Conservation (phyloP, 2,888 invertebrate genomes). For the Epicampocera succincta region DNA sequence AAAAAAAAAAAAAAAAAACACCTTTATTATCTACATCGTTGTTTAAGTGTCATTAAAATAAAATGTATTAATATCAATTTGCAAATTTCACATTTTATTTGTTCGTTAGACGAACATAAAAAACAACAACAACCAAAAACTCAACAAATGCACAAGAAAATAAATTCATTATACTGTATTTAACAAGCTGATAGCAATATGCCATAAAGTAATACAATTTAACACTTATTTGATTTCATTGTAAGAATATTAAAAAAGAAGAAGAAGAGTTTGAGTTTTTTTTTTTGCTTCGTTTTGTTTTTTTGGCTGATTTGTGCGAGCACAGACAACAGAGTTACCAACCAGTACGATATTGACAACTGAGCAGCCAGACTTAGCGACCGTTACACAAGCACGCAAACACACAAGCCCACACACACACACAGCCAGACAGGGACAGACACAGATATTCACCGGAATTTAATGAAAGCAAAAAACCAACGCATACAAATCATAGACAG, state of each 20-base stretch:
- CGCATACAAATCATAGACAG: conserved; percentile 15
- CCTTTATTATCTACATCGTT: conserved; percentile 67
- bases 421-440: conserved; percentile 5
- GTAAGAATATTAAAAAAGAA: conserved; percentile 20
- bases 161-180: conserved; percentile 25
- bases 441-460: too few relatives aligned
- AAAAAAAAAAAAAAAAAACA: conserved; percentile 6
- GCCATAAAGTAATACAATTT: conserved; percentile 69
- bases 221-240: conserved; percentile 69
- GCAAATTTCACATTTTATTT: conserved; percentile 39
- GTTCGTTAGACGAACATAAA: conserved; percentile 11
- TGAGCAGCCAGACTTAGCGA: conserved; percentile 12
- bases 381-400: too few relatives aligned
- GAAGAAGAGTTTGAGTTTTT: conserved; percentile 2
- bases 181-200: conserved; percentile 55
- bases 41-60: conserved; percentile 63
- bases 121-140: not conserved
- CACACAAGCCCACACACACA: too few relatives aligned
- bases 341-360: conserved; percentile 13
- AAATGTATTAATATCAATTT: conserved; percentile 57
- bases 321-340: not conserved
- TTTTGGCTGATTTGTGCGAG: conserved; percentile 29
- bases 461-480: not conserved
- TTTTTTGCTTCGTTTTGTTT: too few relatives aligned
- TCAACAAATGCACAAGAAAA: not conserved